phyloP scores from a whole-genome alignment of 2,113 vertebrate species.

The Rhabdornis inornatus region DNA sequence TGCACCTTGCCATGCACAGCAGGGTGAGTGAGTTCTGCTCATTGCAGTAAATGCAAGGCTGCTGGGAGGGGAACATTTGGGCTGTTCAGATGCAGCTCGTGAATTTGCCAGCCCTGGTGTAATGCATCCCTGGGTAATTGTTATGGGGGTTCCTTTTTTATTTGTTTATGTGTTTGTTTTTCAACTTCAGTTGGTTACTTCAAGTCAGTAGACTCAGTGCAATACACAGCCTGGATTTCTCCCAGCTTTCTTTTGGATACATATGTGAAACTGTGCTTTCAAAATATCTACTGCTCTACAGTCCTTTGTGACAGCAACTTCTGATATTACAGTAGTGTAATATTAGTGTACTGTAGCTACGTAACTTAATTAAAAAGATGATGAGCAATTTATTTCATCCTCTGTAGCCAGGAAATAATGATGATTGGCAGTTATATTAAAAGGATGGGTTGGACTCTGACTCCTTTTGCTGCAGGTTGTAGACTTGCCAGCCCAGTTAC shows the following conservation, averaged over 20 bases:
- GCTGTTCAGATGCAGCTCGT: accelerated
- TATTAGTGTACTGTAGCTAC: neutral
- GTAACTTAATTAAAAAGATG: neutral
- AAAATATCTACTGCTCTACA: neutral
- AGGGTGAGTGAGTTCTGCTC: accelerated
- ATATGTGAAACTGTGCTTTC: neutral
- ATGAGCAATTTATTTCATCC: neutral
- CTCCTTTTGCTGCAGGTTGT: neutral
- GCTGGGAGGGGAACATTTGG: neutral
- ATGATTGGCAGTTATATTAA: neutral
- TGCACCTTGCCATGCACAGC: neutral
- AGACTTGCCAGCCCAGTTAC: neutral
- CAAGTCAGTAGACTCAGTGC: neutral
- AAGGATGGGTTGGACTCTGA: neutral
- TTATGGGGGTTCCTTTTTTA: neutral
- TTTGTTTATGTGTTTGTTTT: neutral
- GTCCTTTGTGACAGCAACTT: neutral
- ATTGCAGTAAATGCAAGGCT: neutral
- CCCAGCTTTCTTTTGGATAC: neutral
- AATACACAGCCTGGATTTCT: neutral
- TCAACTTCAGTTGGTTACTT: neutral
- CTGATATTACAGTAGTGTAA: neutral
- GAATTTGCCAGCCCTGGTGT: neutral
- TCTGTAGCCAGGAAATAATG: neutral
- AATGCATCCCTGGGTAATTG: neutral